Evolutionary conservation across 1,140 invertebrate genomes (phyloP), one percentile per base, ranked within the genome.

Genomic region (Euura lappo): DNA sequence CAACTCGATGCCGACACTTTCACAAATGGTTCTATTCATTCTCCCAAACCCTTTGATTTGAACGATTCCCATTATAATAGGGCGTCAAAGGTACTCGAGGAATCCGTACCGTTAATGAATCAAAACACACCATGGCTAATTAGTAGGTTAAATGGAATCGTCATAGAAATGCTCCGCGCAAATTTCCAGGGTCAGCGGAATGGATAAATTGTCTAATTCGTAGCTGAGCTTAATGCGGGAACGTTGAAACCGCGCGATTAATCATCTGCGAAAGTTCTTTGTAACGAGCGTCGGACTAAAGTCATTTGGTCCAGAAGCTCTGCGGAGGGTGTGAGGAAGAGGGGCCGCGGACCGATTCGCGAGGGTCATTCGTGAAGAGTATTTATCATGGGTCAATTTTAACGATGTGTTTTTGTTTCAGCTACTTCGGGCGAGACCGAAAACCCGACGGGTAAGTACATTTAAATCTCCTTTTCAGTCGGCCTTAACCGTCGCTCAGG

Each of bases 381-480:
- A 60, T 60, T 60, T 60, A 8, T 60, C 51, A 60, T 6, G 51
- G 51, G 51, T 60, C 51, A 60, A 60, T 60, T 60, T n/a, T 60
- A 60, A 60, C 51, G 51, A 60, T n/a, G 2, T 60, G 51, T 60
- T 60, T 60, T 60, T 60, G 51, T 60, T 60, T 60, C 51, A 60
- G 51, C 51, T 60, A 60, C 51, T 60, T 60, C 51, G 13, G 51
- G 51, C 51, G 51, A 60, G 51, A 60, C 51, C 51, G 51, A 60
- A 60, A 60, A 11, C 51, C 51, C 51, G 13, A 60, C 51, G 8
- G 51, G 51, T 60, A 60, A 60, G 51, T 60, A 60, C 51, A 11
- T 60, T 60, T 60, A 60, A 60, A 60, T 60, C 51, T 60, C 51
- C 51, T 60, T 60, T 60, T 60, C 51, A 6, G 51, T 60, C 51